These are phyloP conservation scores for Lasioglossum baleicum DNA, from an alignment of 1,140 invertebrate species.

Conservation along the genomic window DNA sequence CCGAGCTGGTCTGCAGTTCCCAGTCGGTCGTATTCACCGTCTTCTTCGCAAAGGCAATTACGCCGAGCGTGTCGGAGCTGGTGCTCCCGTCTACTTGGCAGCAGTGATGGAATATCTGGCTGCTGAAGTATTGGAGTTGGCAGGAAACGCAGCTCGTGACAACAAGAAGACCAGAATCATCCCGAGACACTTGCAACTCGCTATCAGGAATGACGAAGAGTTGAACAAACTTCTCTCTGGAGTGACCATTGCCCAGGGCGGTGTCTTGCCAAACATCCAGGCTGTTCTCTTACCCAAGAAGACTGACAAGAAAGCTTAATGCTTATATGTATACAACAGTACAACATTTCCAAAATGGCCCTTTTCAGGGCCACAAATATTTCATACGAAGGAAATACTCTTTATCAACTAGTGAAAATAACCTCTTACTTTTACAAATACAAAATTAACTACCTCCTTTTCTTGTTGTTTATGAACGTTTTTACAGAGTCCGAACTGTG, in stretches of 20 bases:
- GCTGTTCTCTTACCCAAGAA: slow-evolving; percentile 71
- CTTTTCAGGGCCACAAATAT: slow-evolving; percentile 13
- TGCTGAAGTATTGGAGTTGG: slow-evolving; percentile 89
- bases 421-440: too few species aligned
- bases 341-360: neutral
- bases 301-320: slow-evolving; percentile 52
- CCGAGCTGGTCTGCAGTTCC: slow-evolving; percentile 86
- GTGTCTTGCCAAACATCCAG: slow-evolving; percentile 82
- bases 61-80: slow-evolving; percentile 85
- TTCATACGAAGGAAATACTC: neutral
- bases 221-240: slow-evolving; percentile 88
- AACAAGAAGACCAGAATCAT: slow-evolving; percentile 86
- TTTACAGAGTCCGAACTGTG: too few species aligned
- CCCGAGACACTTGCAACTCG: slow-evolving; percentile 90
- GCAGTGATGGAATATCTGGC: slow-evolving; percentile 83
- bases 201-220: slow-evolving; percentile 93
- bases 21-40: slow-evolving; percentile 86
- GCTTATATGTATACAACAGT: too few species aligned
- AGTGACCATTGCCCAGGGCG: slow-evolving; percentile 91
- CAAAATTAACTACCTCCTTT: too few species aligned
- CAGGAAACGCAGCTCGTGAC: slow-evolving; percentile 87
- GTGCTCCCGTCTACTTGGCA: slow-evolving; percentile 86
- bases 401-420: too few species aligned
- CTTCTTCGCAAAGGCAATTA: slow-evolving; percentile 87
- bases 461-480: too few species aligned